phyloP scores from a whole-genome alignment of 2,888 invertebrate species.

The Synanthedon myopaeformis region DNA sequence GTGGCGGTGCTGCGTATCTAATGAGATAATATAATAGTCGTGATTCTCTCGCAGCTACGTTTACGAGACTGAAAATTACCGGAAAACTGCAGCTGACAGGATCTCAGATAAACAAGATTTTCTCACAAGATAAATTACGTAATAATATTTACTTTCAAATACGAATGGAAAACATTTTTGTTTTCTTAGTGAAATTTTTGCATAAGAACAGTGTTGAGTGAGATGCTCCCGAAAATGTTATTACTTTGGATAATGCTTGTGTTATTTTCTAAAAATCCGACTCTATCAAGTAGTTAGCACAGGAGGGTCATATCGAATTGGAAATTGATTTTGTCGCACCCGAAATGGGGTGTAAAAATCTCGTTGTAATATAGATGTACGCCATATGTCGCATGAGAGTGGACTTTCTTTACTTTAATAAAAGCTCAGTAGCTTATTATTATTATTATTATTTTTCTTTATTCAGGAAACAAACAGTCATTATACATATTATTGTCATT shows the following conservation, averaged over 20 bases:
- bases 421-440: no score
- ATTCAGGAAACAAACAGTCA: no score
- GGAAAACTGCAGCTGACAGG: slow-evolving; percentile 53
- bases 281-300: slow-evolving; percentile 37
- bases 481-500: no score
- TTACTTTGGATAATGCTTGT: not conserved
- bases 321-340: slow-evolving; percentile 65
- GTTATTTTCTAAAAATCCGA: not conserved
- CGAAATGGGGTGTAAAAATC: slow-evolving; percentile 64
- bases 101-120: slow-evolving; percentile 10
- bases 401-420: slow-evolving; percentile 22
- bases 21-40: slow-evolving; percentile 69
- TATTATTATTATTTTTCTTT: no score
- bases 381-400: slow-evolving; percentile 50
- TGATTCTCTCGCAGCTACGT: slow-evolving; percentile 52
- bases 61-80: slow-evolving; percentile 55
- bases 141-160: no score
- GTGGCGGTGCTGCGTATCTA: slow-evolving; percentile 56
- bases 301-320: slow-evolving; percentile 64
- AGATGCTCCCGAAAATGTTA: no score
- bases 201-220: no score
- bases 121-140: no score
- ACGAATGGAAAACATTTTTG: no score
- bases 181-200: no score
- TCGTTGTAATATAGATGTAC: slow-evolving; percentile 59